Evolutionary conservation across 1,140 invertebrate species (phyloP).

Genomic region (Zaprionus davidi): DNA sequence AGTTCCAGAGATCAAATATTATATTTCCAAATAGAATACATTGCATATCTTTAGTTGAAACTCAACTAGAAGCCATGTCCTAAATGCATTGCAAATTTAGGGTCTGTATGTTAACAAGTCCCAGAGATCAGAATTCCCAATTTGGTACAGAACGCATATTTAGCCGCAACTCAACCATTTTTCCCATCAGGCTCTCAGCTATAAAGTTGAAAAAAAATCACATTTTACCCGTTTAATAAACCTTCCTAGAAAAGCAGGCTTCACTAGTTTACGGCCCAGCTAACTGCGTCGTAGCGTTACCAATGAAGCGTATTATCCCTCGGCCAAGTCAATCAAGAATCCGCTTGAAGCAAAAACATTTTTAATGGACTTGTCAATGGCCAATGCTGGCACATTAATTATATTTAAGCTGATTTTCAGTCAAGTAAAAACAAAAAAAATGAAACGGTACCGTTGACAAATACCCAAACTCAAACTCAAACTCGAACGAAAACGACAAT

Average conservation of each 20-base stretch:
- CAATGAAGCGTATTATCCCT: conserved; percentile 12
- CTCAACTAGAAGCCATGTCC: too few species aligned
- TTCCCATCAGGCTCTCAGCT: background rate
- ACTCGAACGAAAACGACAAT: conserved; percentile 15
- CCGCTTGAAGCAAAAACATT: conserved; percentile 33
- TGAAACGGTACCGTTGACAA: conserved; percentile 62
- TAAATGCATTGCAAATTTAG: background rate
- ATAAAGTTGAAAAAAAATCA: background rate
- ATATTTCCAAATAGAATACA: too few species aligned
- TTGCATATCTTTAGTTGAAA: too few species aligned
- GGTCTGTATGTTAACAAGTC: background rate
- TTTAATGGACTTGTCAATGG: conserved; percentile 82
- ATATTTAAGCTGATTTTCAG: conserved; percentile 78
- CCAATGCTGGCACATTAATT: conserved; percentile 79
- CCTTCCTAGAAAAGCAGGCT: background rate
- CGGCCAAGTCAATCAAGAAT: conserved; percentile 32
- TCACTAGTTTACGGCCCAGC: background rate
- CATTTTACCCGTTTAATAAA: background rate
- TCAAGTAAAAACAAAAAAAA: conserved; percentile 41
- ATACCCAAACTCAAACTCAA: conserved; percentile 28
- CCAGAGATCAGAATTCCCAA: background rate
- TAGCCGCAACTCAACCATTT: background rate
- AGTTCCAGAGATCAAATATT: background rate
- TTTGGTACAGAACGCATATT: background rate
- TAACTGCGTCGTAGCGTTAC: background rate